These are phyloP conservation scores for Hydrolagus colliei DNA, from an alignment of 2,797 vertebrate species.

Conservation along the genomic window DNA sequence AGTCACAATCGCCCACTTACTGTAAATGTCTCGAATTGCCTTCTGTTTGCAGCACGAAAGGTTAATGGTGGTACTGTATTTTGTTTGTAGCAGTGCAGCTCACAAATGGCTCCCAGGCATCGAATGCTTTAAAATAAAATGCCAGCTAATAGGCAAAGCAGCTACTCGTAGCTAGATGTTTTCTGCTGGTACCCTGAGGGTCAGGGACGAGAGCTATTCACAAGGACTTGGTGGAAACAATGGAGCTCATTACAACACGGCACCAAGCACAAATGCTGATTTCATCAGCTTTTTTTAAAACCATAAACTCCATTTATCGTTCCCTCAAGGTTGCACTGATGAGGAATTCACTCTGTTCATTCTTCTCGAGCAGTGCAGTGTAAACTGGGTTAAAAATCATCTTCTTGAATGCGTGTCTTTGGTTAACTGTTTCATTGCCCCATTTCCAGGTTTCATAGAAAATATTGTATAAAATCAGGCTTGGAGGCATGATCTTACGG, in stretches of 20 bases:
- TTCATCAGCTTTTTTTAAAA: neutral
- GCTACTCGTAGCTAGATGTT: neutral
- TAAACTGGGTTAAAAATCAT: neutral
- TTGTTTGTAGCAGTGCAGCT: neutral
- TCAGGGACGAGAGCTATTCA: neutral
- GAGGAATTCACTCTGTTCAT: neutral
- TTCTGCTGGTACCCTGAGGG: slow-evolving; percentile 14
- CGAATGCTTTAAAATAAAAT: neutral
- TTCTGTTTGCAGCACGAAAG: slow-evolving; percentile 10
- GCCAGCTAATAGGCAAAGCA: neutral
- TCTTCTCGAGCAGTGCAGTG: too few relatives aligned
- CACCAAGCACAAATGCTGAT: neutral
- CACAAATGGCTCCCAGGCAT: neutral
- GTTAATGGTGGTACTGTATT: neutral
- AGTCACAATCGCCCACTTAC: slow-evolving; percentile 17
- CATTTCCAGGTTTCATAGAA: neutral
- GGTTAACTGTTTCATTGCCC: neutral
- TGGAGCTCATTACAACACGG: slow-evolving; percentile 6
- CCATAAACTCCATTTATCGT: neutral
- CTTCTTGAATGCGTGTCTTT: neutral
- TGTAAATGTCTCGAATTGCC: slow-evolving; percentile 13
- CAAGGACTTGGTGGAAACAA: slow-evolving; percentile 5
- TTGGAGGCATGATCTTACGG: neutral
- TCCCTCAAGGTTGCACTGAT: neutral
- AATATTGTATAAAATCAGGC: neutral